These are phyloP conservation scores for Siderastrea radians DNA, from an alignment of 92 coral and sea anemone species.

Conservation along the genomic window DNA sequence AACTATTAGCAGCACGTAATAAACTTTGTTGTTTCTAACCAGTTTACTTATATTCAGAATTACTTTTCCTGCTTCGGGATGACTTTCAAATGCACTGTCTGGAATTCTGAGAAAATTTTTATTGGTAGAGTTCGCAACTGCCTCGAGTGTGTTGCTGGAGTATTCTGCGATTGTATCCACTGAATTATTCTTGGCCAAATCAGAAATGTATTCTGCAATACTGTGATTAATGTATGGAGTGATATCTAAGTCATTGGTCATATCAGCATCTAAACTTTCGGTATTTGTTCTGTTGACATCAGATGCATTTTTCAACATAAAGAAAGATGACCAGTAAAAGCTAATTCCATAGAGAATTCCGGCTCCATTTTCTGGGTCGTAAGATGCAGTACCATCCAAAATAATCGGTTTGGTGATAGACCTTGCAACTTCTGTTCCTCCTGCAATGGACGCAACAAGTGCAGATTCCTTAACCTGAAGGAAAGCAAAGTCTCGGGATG, in stretches of 20 bases:
- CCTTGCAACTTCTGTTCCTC: conserved; percentile 5
- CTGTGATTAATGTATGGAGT: too few species aligned
- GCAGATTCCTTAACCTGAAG: background rate
- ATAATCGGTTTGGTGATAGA: background rate
- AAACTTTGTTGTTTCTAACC: background rate
- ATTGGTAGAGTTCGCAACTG: background rate
- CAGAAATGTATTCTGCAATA: too few species aligned
- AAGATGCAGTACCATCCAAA: conserved; percentile 1
- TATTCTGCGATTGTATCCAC: too few species aligned
- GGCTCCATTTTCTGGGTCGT: background rate
- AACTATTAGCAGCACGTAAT: background rate
- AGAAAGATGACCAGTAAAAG: conserved; percentile 8
- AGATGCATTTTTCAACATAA: background rate
- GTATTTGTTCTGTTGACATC: background rate
- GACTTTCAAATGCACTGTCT: background rate
- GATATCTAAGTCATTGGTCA: too few species aligned
- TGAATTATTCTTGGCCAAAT: too few species aligned
- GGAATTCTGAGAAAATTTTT: background rate
- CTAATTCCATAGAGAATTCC: background rate
- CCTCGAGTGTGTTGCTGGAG: background rate
- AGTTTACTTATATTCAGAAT: background rate
- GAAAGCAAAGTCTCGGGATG: conserved; percentile 19
- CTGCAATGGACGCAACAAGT: background rate
- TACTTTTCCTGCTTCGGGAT: background rate
- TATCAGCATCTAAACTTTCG: background rate